Evolutionary conservation across 2,888 invertebrate genomes (phyloP).

Genomic region (Ophion slaviceki): DNA sequence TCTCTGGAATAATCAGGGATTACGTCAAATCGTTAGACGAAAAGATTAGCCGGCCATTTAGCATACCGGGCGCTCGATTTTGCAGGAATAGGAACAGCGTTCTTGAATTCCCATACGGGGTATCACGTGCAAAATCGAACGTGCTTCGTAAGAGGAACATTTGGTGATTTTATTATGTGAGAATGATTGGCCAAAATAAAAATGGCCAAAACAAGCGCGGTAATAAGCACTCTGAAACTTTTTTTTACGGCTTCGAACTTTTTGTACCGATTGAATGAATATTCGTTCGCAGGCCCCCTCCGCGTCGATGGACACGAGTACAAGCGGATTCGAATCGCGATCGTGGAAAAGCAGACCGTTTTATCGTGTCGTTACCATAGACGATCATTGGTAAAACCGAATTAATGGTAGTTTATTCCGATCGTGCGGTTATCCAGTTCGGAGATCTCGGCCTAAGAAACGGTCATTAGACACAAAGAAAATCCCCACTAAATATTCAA

Average conservation of each 20-base stretch:
- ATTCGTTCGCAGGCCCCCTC: neutral
- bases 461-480: slow-evolving; percentile 50
- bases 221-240: too few relatives aligned
- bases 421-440: slow-evolving; percentile 35
- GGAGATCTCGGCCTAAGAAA: slow-evolving; percentile 15
- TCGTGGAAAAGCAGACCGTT: neutral
- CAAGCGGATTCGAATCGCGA: neutral
- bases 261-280: too few relatives aligned
- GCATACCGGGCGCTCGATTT: slow-evolving; percentile 15
- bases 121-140: slow-evolving; percentile 12
- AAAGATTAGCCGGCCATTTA: slow-evolving; percentile 45
- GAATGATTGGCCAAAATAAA: neutral
- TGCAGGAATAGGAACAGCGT: neutral
- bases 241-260: neutral
- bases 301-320: neutral
- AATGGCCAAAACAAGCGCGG: neutral
- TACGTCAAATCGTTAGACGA: slow-evolving; percentile 38
- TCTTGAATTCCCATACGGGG: slow-evolving; percentile 35
- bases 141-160: neutral
- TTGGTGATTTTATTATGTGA: neutral
- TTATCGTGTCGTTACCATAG: slow-evolving; percentile 3
- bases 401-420: slow-evolving; percentile 9
- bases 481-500: slow-evolving; percentile 52
- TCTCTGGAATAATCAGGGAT: slow-evolving; percentile 35
- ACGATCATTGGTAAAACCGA: neutral